Conservation (phyloP, 2,113 vertebrate species). For the Percopsis transmontana region DNA sequence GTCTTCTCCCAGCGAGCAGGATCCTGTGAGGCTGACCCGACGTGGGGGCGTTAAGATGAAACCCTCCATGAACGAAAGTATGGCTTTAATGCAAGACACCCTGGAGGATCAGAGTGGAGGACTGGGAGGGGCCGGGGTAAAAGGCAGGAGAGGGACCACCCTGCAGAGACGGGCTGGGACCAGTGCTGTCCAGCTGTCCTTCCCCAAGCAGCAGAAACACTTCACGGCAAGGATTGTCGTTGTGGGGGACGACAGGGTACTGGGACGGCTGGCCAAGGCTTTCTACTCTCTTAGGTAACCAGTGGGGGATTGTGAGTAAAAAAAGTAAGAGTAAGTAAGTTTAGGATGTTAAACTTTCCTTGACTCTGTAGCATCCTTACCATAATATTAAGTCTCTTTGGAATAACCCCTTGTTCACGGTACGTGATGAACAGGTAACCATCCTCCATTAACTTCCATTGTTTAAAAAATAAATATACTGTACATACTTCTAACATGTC, state of each 20-base stretch:
- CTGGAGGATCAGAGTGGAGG: constrained; percentile 60
- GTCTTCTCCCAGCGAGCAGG: constrained; percentile 44
- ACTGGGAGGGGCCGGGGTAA: constrained; percentile 50
- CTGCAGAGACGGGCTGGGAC: constrained; percentile 27
- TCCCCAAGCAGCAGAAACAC: constrained; percentile 74
- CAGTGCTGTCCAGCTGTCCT: constrained; percentile 8
- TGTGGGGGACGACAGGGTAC: constrained; percentile 86
- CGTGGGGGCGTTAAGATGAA: constrained; percentile 86
- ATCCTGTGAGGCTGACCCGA: constrained; percentile 77
- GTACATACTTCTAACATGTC: no score
- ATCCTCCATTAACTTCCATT: no score
- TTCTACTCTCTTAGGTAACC: constrained; percentile 86
- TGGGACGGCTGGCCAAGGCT: constrained; percentile 88
- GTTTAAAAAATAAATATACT: no score
- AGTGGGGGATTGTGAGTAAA: neutral
- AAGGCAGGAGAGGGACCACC: constrained; percentile 63
- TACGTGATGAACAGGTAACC: no score
- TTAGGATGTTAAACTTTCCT: no score
- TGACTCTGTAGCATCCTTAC: no score
- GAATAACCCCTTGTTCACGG: no score
- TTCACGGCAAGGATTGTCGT: constrained; percentile 86
- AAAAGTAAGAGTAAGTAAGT: neutral
- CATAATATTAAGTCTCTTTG: no score
- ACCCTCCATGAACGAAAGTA: constrained; percentile 65
- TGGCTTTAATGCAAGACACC: constrained; percentile 78